Percentiles rank a stretch among this genome's conserved stretches.
phyloP scores from a whole-genome alignment of 2,113 vertebrate genomes.

The Hemibagrus wyckioides region DNA sequence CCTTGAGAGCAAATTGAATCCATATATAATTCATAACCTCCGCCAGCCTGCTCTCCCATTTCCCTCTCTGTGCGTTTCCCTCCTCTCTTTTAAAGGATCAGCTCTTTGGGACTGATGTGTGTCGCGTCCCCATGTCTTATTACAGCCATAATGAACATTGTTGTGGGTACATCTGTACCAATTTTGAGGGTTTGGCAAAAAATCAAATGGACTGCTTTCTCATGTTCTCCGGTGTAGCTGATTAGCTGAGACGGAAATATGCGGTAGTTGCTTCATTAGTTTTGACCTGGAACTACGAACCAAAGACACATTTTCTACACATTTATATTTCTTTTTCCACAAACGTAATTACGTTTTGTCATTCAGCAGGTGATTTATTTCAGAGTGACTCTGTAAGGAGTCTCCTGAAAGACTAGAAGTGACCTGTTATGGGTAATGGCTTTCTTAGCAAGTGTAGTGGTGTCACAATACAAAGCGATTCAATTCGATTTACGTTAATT shows the following conservation, averaged over 20 bases:
- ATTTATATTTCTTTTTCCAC: not conserved
- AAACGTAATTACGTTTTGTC: not conserved
- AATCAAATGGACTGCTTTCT: not conserved
- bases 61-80: not conserved
- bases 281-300: not conserved
- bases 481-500: not conserved
- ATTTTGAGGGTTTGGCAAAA: not conserved
- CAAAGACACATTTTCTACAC: not conserved
- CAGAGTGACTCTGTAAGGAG: not conserved
- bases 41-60: constrained; percentile 62
- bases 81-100: not conserved
- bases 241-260: not conserved
- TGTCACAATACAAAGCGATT: not conserved
- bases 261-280: not conserved
- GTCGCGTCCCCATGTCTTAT: constrained; percentile 7
- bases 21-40: constrained; percentile 83
- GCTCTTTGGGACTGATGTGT: constrained; percentile 25
- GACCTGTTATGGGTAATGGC: not conserved
- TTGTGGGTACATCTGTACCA: constrained; percentile 5
- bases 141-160: constrained; percentile 27
- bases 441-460: not conserved
- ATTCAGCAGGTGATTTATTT: not conserved
- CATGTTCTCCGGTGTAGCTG: not conserved
- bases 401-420: not conserved
- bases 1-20: constrained; percentile 74